phyloP scores from a whole-genome alignment of 35 echinoderm and acorn worm species.

The Heliocidaris tuberculata region DNA sequence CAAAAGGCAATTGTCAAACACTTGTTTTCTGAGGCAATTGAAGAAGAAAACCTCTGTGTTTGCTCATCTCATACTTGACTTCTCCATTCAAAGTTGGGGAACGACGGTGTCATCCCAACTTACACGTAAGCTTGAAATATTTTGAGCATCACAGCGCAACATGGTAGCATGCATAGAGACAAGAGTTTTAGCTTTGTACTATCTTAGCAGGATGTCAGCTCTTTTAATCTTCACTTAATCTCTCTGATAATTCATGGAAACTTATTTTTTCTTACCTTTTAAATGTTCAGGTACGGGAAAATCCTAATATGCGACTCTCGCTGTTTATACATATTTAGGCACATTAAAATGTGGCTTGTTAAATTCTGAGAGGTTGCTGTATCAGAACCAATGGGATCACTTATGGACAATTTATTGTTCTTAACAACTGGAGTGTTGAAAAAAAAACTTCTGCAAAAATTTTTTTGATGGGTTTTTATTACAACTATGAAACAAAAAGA shows the following conservation, averaged over 20 bases:
- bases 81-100: slow-evolving; percentile 41
- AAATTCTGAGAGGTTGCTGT: neutral
- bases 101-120: slow-evolving; percentile 32
- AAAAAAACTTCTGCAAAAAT: neutral
- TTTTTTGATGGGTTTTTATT: neutral
- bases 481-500: neutral
- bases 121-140: neutral
- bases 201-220: neutral
- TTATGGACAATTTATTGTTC: slow-evolving; percentile 18
- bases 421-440: slow-evolving; percentile 27
- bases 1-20: too few species aligned
- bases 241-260: neutral
- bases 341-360: slow-evolving; percentile 11
- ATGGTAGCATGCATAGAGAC: neutral
- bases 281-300: neutral
- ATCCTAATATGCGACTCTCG: neutral
- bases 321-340: slow-evolving; percentile 5
- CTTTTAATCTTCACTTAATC: neutral
- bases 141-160: neutral
- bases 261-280: neutral
- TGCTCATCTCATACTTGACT: neutral
- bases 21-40: neutral
- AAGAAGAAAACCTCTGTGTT: neutral
- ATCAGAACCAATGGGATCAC: neutral
- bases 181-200: neutral